Evolutionary conservation across 1,140 invertebrate species (phyloP).

Genomic region (Penaeus indicus): DNA sequence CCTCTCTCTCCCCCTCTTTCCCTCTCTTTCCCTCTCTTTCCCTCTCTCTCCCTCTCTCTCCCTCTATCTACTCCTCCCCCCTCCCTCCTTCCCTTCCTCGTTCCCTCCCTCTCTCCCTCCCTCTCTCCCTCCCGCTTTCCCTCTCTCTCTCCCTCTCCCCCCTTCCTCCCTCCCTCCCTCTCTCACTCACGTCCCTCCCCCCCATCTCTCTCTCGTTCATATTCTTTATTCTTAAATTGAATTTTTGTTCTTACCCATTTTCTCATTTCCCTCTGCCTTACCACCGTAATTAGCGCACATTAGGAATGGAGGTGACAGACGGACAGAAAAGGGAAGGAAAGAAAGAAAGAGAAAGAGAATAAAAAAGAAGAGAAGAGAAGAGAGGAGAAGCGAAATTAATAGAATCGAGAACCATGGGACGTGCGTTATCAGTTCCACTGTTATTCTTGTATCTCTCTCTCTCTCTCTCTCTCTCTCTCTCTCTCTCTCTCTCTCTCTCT

Average conservation of each 20-base stretch:
- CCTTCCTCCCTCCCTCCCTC: background rate
- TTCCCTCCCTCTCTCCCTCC: background rate
- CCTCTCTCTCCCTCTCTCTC: background rate
- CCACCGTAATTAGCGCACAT: too few relatives aligned
- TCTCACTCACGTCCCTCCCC: too few relatives aligned
- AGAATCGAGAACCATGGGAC: background rate
- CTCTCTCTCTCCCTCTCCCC: constrained; percentile 3
- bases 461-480: constrained; percentile 12
- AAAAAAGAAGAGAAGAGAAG: too few relatives aligned
- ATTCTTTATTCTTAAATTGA: too few relatives aligned
- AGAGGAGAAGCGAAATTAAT: too few relatives aligned
- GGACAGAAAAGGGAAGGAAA: background rate
- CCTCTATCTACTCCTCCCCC: background rate
- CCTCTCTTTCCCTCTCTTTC: background rate
- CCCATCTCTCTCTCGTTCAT: too few relatives aligned
- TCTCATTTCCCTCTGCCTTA: too few relatives aligned
- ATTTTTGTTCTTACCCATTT: too few relatives aligned
- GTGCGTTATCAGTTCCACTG: background rate
- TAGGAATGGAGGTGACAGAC: background rate
- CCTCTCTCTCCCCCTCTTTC: background rate
- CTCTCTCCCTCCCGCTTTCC: background rate
- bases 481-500: too few relatives aligned
- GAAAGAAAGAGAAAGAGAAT: constrained; percentile 2
- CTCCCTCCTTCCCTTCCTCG: background rate
- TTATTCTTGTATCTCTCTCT: background rate